Conservation (phyloP, 2,113 vertebrate genomes). For the Proterorhinus semilunaris region DNA sequence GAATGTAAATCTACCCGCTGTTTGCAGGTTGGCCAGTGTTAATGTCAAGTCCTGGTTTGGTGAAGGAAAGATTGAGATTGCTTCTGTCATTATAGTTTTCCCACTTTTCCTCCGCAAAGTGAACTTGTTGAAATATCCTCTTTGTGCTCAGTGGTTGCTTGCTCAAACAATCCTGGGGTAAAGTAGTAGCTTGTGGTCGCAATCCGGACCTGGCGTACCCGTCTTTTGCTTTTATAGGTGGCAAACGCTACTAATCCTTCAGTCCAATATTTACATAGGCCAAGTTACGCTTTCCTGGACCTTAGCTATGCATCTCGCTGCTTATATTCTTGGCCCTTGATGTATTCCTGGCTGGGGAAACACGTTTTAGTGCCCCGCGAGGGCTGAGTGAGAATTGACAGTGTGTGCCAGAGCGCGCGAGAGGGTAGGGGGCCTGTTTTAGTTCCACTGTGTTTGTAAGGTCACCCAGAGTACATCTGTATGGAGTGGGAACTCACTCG, state of each 20-base stretch:
- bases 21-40: not conserved
- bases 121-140: conserved; percentile 66
- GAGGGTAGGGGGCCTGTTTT: conserved; percentile 65
- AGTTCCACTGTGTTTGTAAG: conserved; percentile 72
- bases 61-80: conserved; percentile 40
- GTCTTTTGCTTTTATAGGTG: conserved; percentile 68
- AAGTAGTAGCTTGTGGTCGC: conserved; percentile 59
- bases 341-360: conserved; percentile 73
- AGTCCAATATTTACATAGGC: conserved; percentile 69
- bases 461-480: conserved; percentile 79
- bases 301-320: conserved; percentile 61
- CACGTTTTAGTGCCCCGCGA: conserved; percentile 70
- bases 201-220: conserved; percentile 60
- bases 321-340: conserved; percentile 73
- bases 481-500: conserved; percentile 76
- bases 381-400: conserved; percentile 72
- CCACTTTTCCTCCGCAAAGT: conserved; percentile 52
- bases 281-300: conserved; percentile 73
- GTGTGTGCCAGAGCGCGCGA: conserved; percentile 65
- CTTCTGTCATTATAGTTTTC: conserved; percentile 53
- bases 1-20: not conserved
- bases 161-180: conserved; percentile 61
- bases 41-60: not conserved
- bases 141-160: conserved; percentile 51
- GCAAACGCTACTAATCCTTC: conserved; percentile 71